Conservation (phyloP, 2,797 vertebrate species). For the Antrozous pallidus region DNA sequence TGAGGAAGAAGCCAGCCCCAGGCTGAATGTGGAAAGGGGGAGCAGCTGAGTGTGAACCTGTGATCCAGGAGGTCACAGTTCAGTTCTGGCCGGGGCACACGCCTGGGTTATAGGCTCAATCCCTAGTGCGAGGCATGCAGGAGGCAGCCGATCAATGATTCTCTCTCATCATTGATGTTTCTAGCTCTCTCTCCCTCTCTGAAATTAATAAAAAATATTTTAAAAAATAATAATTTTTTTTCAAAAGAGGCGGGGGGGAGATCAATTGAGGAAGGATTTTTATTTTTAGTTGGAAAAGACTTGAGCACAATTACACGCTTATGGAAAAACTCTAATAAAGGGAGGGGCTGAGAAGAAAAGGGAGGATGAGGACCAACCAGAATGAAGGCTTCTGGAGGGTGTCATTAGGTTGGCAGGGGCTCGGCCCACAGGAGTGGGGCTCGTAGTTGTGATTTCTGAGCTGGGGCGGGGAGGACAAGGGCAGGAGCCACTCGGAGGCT, state of each 20-base stretch:
- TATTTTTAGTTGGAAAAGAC: not conserved
- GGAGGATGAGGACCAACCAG: not conserved
- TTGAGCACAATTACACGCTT: not conserved
- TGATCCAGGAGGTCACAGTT: no score
- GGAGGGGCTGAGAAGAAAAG: not conserved
- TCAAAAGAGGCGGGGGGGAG: not conserved
- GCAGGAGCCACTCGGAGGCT: no score
- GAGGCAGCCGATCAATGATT: no score
- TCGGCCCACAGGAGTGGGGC: not conserved
- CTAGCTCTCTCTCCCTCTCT: no score
- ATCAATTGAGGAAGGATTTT: not conserved
- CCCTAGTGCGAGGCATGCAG: no score
- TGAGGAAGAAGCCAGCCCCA: not conserved
- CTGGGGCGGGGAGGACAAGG: not conserved
- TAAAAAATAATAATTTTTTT: no score
- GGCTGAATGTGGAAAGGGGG: not conserved
- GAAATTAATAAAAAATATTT: no score
- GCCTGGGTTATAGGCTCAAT: no score
- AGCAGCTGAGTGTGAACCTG: no score
- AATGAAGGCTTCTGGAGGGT: not conserved
- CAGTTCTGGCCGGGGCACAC: no score
- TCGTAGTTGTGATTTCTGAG: not conserved
- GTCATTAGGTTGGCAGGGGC: not conserved
- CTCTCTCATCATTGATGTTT: no score
- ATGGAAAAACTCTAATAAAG: not conserved